Percentiles rank a stretch among this genome's conserved stretches.
Evolutionary conservation across 2,113 vertebrate genomes (phyloP).

Genomic region (Suncus etruscus): DNA sequence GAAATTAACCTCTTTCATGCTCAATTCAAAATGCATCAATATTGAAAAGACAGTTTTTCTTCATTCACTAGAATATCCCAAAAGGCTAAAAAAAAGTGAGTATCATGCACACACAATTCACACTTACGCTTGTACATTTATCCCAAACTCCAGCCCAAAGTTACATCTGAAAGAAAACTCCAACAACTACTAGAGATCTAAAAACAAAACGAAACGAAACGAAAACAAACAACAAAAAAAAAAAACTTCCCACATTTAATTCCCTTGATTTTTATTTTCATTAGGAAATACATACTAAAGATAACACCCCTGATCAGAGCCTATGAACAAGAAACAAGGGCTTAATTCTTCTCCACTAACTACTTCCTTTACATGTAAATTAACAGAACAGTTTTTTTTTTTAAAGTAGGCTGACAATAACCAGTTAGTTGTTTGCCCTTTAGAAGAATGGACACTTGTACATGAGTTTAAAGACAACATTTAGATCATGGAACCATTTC

Average conservation of each 20-base stretch:
- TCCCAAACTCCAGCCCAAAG: not conserved
- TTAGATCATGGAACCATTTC: not conserved
- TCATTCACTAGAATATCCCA: conserved; percentile 17
- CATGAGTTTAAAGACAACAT: not conserved
- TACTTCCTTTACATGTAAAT: not conserved
- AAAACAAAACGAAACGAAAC: not conserved
- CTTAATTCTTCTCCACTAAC: not conserved
- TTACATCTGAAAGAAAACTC: not conserved
- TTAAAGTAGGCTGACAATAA: not conserved
- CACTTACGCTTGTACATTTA: no score
- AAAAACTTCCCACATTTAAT: not conserved
- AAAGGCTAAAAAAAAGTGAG: not conserved
- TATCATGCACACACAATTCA: not conserved
- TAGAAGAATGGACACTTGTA: not conserved
- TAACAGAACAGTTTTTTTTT: not conserved
- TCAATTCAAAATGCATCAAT: not conserved
- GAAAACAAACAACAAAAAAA: no score
- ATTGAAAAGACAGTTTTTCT: not conserved
- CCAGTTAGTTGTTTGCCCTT: not conserved
- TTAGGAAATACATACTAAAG: not conserved
- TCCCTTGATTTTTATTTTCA: not conserved
- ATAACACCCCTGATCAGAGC: not conserved
- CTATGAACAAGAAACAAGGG: not conserved
- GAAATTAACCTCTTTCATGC: not conserved
- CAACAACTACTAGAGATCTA: not conserved